phyloP scores from a whole-genome alignment of 2,797 vertebrate genomes.

The Potorous gilbertii region DNA sequence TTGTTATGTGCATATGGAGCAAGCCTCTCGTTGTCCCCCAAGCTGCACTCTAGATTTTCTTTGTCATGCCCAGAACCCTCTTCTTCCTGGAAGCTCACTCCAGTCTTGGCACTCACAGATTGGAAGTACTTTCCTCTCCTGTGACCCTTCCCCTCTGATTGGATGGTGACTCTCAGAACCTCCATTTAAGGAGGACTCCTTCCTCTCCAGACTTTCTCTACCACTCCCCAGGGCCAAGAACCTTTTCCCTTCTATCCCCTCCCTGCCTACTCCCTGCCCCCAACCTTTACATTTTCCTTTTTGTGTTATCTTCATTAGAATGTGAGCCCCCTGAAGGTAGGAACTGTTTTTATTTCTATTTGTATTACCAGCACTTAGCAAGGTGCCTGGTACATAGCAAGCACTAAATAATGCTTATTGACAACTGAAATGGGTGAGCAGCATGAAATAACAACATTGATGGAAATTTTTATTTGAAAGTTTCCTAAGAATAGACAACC shows the following conservation, averaged over 20 bases:
- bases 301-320: too few species aligned
- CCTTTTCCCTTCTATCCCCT: too few species aligned
- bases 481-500: too few species aligned
- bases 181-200: neutral
- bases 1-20: neutral
- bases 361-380: neutral
- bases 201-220: neutral
- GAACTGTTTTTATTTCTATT: neutral
- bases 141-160: neutral
- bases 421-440: too few species aligned
- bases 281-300: neutral
- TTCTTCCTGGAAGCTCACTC: neutral
- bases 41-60: neutral
- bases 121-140: neutral
- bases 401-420: too few species aligned
- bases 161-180: neutral
- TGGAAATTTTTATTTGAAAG: too few species aligned
- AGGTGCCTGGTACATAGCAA: neutral
- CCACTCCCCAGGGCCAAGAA: neutral
- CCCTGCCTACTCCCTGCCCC: neutral
- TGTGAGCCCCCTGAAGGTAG: too few species aligned
- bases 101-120: neutral
- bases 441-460: too few species aligned
- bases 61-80: neutral
- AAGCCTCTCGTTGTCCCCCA: neutral